A percentile compares a stretch with the other conserved stretches of the same genome.
These are phyloP conservation scores for Drosophila limbata DNA, from an alignment of 2,888 invertebrate species.

Conservation along the genomic window DNA sequence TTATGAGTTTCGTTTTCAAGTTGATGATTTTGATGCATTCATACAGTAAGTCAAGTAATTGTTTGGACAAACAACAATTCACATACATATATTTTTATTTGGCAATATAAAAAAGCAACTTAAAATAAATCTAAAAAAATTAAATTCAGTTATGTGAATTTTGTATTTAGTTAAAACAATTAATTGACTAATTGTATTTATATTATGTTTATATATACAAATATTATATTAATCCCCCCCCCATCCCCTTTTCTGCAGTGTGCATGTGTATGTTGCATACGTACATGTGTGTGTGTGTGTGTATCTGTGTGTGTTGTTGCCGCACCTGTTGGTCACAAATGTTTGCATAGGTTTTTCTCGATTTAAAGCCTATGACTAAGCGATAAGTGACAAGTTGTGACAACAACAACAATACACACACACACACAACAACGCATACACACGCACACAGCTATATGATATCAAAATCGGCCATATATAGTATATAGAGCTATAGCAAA, in stretches of 20 bases:
- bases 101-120: not conserved
- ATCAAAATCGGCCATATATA: slow-evolving; percentile 72
- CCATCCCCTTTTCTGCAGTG: slow-evolving; percentile 7
- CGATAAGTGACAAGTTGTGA: slow-evolving; percentile 10
- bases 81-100: not conserved
- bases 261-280: not conserved
- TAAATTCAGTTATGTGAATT: not conserved
- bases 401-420: slow-evolving; percentile 6
- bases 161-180: not conserved
- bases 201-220: slow-evolving; percentile 41
- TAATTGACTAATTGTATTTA: slow-evolving; percentile 3
- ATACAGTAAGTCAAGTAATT: slow-evolving; percentile 20
- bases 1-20: slow-evolving; percentile 30
- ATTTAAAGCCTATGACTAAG: slow-evolving; percentile 84
- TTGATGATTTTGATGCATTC: slow-evolving; percentile 53
- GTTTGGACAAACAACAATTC: not conserved
- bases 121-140: not conserved
- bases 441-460: slow-evolving; percentile 53
- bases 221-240: slow-evolving; percentile 42
- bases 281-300: slow-evolving; percentile 42
- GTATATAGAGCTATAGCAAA: slow-evolving; percentile 60
- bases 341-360: slow-evolving; percentile 84
- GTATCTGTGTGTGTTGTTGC: slow-evolving; percentile 15
- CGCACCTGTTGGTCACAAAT: slow-evolving; percentile 62
- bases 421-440: slow-evolving; percentile 5